Conservation (phyloP, 2,113 vertebrate genomes). For the Taxidea taxus region DNA sequence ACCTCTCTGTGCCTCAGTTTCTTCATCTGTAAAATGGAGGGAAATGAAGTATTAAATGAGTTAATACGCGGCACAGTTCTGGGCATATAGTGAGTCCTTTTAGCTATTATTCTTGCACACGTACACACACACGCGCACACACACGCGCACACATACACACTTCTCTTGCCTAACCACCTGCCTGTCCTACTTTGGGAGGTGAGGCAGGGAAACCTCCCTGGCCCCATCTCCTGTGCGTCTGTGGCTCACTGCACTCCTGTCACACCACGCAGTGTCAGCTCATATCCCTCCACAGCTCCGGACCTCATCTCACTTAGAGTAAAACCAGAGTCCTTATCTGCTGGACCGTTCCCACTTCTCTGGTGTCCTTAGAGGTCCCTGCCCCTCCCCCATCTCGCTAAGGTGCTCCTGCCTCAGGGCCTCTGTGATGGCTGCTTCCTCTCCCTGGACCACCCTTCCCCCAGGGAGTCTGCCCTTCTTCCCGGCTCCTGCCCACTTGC, state of each 20-base stretch:
- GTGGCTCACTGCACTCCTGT: neutral
- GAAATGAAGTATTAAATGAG: neutral
- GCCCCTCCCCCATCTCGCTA: neutral
- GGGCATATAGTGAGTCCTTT: neutral
- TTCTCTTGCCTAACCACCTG: neutral
- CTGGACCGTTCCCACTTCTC: neutral
- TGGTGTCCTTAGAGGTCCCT: accelerated
- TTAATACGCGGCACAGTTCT: neutral
- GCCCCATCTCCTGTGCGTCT: accelerated
- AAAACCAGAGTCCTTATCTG: neutral
- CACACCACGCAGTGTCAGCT: neutral
- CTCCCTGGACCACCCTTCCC: neutral
- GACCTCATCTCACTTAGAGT: neutral
- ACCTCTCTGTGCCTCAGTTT: neutral
- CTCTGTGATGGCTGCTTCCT: neutral
- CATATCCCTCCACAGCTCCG: neutral
- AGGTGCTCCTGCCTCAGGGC: neutral
- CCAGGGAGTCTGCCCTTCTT: neutral
- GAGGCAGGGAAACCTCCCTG: neutral
- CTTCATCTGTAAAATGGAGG: neutral
- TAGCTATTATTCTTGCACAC: neutral
- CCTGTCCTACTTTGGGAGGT: neutral
- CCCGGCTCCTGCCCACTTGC: neutral
- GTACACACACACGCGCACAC: accelerated
- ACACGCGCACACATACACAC: neutral